phyloP scores from a whole-genome alignment of 2,113 vertebrate species.

The Chionis minor region DNA sequence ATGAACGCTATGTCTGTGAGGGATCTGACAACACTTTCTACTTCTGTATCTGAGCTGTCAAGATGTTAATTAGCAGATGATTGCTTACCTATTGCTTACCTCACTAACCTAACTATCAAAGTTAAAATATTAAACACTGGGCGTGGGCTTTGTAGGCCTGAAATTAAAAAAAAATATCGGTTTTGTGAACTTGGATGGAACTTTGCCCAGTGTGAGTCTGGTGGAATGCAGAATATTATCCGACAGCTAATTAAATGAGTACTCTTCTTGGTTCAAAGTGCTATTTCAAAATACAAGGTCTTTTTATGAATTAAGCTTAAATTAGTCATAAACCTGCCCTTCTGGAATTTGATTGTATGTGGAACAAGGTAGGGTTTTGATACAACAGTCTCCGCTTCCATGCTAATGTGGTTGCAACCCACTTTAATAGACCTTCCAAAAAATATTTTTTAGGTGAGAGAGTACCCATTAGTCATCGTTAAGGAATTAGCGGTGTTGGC shows the following conservation, averaged over 20 bases:
- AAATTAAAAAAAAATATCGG: neutral
- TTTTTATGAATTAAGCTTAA: neutral
- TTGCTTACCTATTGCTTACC: neutral
- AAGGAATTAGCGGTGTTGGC: neutral
- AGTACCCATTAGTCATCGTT: neutral
- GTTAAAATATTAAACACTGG: neutral
- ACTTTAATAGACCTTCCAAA: neutral
- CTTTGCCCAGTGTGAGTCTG: neutral
- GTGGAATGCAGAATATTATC: neutral
- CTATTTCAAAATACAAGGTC: neutral
- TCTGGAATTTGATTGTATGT: neutral
- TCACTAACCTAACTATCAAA: neutral
- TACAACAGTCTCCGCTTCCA: neutral
- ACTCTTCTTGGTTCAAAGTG: neutral
- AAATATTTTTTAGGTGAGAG: neutral
- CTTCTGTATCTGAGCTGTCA: neutral
- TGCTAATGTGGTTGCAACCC: neutral
- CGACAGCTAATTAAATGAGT: neutral
- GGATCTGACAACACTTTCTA: neutral
- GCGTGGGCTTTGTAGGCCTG: neutral
- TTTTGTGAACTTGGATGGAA: neutral
- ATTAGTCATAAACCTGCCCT: neutral
- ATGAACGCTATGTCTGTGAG: rapidly evolving
- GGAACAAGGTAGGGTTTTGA: neutral
- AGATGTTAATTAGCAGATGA: neutral